A percentile compares a stretch with the other conserved stretches of the same genome.
phyloP scores from a whole-genome alignment of 2,888 invertebrate species.

The Sinelater perroti region DNA sequence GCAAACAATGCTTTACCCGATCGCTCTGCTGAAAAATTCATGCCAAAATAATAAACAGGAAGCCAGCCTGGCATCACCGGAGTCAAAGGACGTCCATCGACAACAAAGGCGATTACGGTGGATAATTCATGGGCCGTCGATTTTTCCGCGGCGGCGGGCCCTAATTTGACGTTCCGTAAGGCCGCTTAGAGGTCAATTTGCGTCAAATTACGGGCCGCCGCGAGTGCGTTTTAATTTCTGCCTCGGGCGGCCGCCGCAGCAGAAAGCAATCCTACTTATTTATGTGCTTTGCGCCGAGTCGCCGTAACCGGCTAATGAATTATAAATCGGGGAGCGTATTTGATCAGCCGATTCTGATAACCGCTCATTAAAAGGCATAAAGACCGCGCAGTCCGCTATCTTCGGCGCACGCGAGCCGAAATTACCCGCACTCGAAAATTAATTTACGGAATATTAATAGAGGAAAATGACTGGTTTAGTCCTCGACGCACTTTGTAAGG shows the following conservation, averaged over 20 bases:
- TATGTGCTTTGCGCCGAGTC: conserved; percentile 31
- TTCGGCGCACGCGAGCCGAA: conserved; percentile 56
- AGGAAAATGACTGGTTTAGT: conserved; percentile 60
- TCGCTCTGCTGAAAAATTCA: too few relatives aligned
- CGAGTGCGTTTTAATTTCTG: conserved; percentile 24
- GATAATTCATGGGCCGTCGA: not conserved
- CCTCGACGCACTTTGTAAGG: conserved; percentile 54
- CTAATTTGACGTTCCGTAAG: conserved; percentile 8
- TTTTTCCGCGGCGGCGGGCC: not conserved
- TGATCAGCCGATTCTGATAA: conserved; percentile 58
- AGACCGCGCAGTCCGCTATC: conserved; percentile 54
- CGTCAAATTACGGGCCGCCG: not conserved
- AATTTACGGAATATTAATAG: conserved; percentile 61
- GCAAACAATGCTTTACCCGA: too few relatives aligned
- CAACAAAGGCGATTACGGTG: not conserved
- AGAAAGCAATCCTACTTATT: conserved; percentile 30
- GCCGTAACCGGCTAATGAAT: conserved; percentile 44
- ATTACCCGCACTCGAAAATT: conserved; percentile 58
- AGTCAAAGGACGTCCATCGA: too few relatives aligned
- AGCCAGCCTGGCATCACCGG: too few relatives aligned
- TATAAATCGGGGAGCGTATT: conserved; percentile 55
- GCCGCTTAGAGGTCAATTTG: conserved; percentile 14
- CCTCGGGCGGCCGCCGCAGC: conserved; percentile 4
- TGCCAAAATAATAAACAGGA: too few relatives aligned
- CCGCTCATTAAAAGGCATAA: conserved; percentile 59